These are phyloP conservation scores for Echeneis naucrates DNA, from an alignment of 2,797 vertebrate species.

Conservation along the genomic window DNA sequence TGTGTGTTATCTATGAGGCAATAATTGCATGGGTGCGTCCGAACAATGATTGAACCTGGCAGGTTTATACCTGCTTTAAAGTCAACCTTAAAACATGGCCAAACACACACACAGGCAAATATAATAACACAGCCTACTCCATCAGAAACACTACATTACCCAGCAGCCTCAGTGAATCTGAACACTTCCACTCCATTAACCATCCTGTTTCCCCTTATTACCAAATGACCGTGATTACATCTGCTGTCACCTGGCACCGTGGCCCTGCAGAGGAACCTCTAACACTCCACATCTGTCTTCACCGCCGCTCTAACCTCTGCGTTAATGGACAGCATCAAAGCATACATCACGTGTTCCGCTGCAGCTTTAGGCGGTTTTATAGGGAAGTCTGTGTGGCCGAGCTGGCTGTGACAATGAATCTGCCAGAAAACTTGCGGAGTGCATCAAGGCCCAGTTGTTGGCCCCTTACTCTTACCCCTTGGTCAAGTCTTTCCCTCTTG, in stretches of 20 bases:
- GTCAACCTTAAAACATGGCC: constrained; percentile 22
- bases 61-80: constrained; percentile 15
- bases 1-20: constrained; percentile 49
- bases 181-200: constrained; percentile 72
- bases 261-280: constrained; percentile 48
- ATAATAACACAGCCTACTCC: constrained; percentile 45
- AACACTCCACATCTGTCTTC: constrained; percentile 2
- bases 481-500: neutral
- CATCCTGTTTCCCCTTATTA: constrained; percentile 56
- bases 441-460: neutral
- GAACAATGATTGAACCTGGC: constrained; percentile 21
- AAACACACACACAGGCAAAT: constrained; percentile 9
- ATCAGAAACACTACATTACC: constrained; percentile 72
- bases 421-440: neutral
- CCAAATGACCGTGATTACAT: constrained; percentile 59
- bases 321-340: constrained; percentile 5
- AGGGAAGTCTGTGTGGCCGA: neutral
- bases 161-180: constrained; percentile 66
- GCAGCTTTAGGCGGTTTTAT: neutral
- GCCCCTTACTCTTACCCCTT: too few species aligned
- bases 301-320: neutral
- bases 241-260: constrained; percentile 36
- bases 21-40: constrained; percentile 17
- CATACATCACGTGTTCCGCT: neutral
- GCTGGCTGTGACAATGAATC: too few species aligned